Base-by-base conservation (phyloP, 1,140 invertebrate species). In the Trinorchestia longiramus region DNA sequence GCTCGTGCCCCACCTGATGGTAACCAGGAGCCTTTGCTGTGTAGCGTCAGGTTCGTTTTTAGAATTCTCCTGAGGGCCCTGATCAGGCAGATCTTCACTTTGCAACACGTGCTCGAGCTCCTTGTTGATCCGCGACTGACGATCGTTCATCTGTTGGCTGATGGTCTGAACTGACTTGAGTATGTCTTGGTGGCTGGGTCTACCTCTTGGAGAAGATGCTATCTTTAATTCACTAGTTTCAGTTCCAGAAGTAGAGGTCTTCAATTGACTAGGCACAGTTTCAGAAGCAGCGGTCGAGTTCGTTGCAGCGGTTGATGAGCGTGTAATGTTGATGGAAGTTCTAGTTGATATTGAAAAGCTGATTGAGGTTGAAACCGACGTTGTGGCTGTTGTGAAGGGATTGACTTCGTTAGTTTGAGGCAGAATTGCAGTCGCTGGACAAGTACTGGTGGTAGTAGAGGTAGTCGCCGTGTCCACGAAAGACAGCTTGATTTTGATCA, bases 111-210 rank as follows among this genome's bases (percentile, higher is more conserved):
- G 43, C 19, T 94, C 92, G 19, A 94, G 19, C 23, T 94, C 92
- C 92, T 45, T 8, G 92, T 47, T 94, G 43, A 94, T 94, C 1
- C 92, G 92, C 92, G 44, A n/a, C 43, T 94, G 36, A 8, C 92
- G 43, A 36, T 94, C 92, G 43, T 94, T 94, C 43, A 94, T 94
- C 40, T 94, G 6, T 44, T 94, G 45, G 92, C n/a, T 94, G 92
- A 94, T 94, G 92, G 43, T n/a, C 43, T 45, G 92, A 1, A 94
- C 92, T 0, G 43, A 40, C 43, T 45, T 94, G 23, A 94, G 4
- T 47, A 94, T 94, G 44, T 94, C 43, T n/a, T 94, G 43, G 92
- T 45, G 92, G 43, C 92, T 94, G 43, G 43, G 44, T 11, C 41
- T 6, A 4, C 6, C 43, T 23, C 8, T 92, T 43, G 90, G 43